phyloP scores from a whole-genome alignment of 1,140 invertebrate genomes.

The Hermetia illucens region DNA sequence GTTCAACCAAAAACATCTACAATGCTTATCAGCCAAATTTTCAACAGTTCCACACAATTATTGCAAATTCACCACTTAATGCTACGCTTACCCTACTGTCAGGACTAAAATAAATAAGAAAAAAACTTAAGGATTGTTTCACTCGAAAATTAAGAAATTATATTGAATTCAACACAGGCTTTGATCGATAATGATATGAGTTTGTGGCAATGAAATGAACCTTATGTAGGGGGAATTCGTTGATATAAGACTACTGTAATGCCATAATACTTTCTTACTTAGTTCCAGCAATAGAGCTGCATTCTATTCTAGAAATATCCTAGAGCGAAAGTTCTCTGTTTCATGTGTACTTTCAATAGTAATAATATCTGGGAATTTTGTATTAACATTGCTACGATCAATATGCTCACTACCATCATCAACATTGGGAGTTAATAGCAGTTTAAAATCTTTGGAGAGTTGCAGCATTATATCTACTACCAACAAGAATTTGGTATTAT shows the following conservation, averaged over 20 bases:
- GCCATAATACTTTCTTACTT: constrained; percentile 33
- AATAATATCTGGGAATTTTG: not conserved
- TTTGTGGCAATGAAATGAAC: not conserved
- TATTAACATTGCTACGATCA: not conserved
- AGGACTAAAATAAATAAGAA: constrained; percentile 4
- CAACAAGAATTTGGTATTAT: not conserved
- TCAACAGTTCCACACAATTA: no score
- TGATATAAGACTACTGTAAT: no score
- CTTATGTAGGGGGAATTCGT: no score
- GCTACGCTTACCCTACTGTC: constrained; percentile 2
- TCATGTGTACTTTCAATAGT: constrained; percentile 1
- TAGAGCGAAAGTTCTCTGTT: no score
- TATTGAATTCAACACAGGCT: not conserved
- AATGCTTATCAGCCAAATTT: no score
- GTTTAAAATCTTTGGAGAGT: not conserved
- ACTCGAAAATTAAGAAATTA: not conserved
- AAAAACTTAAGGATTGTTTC: constrained; percentile 1
- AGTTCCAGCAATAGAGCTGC: constrained; percentile 31
- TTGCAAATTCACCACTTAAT: no score
- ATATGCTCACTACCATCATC: not conserved
- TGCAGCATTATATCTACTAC: not conserved
- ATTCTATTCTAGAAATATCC: constrained; percentile 32
- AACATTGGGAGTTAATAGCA: not conserved
- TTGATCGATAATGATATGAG: constrained; percentile 11
- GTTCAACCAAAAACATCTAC: no score